These are phyloP conservation scores for Cydia fagiglandana DNA, from an alignment of 1,140 invertebrate genomes.

Conservation along the genomic window DNA sequence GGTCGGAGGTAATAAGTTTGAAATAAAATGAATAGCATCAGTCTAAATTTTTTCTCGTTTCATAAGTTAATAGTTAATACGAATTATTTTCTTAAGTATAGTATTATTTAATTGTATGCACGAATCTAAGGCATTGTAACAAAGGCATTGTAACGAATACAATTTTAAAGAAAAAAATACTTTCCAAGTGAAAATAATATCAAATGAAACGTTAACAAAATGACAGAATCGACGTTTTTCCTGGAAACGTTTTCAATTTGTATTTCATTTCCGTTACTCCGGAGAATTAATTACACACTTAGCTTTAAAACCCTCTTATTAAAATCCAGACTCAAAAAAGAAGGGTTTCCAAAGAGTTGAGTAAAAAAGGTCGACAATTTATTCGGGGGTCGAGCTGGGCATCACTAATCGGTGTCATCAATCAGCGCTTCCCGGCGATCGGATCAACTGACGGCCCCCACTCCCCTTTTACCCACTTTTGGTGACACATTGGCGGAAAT, in stretches of 20 bases:
- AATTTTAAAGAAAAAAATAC: not conserved
- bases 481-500: not conserved
- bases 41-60: too few relatives aligned
- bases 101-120: not conserved
- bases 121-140: not conserved
- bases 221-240: not conserved
- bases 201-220: not conserved
- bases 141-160: not conserved
- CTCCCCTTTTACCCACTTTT: constrained; percentile 31
- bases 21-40: too few relatives aligned
- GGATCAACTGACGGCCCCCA: constrained; percentile 67
- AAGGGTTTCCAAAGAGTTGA: constrained; percentile 47
- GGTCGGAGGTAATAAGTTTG: too few relatives aligned
- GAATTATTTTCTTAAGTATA: not conserved
- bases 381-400: constrained; percentile 66
- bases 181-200: not conserved
- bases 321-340: constrained; percentile 52
- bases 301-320: constrained; percentile 44
- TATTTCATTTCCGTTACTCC: constrained; percentile 15
- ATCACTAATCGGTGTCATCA: constrained; percentile 77
- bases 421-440: constrained; percentile 67
- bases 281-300: constrained; percentile 33
- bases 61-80: too few relatives aligned
- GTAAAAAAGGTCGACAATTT: constrained; percentile 72
- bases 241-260: constrained; percentile 21